Base-by-base conservation (phyloP, 2,113 vertebrate genomes). In the Regulus satrapa region DNA sequence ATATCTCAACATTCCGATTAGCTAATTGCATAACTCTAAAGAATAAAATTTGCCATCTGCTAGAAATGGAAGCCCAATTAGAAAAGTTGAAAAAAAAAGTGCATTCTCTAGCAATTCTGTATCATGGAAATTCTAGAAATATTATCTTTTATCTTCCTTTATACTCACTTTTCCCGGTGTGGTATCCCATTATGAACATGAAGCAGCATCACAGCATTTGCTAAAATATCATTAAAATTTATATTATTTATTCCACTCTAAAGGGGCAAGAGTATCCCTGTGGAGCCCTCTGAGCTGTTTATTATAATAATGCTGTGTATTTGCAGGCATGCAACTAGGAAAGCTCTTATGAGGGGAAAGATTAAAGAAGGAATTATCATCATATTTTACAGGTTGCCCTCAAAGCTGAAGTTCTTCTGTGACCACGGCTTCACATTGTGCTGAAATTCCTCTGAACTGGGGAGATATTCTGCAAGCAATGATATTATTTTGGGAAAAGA, bases 1-100 rank as follows among this genome's bases (percentile, higher is more conserved):
- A 83, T 91, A 94, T 79, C 82, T 81, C 81, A 81, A 61, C 86
- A 62, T 85, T 95, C 64, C 81, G 79, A 94, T 95, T 85, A 96
- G 79, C 51, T 96, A 69, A 63, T 87, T 79, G 34, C 45, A 43
- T 89, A 92, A 96, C 95, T 94, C 76, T 92, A 75, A 97, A 95
- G 64, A 95, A 95, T 91, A 91, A 90, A 95, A 88, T 92, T 81
- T 96, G 41, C 85, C 89, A 94, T 96, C 92, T 98, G 94, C 78
- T 96, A 46, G 89, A 97, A 96, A 85, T 34, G 48, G 86, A 91
- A 72, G 48, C 55, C 19, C 12, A 91, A 88, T 66, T 71, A 80
- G 32, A 95, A 94, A 88, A 76, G 48, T 40, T n/a, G n/a, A n/a
- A 76, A 59, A 52, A 87, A 54, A 54, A 67, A n/a, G 28, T 67